Percentiles rank a stretch among this genome's conserved stretches.
Evolutionary conservation across 2,113 vertebrate species (phyloP).

Genomic region (Aegithalos caudatus): DNA sequence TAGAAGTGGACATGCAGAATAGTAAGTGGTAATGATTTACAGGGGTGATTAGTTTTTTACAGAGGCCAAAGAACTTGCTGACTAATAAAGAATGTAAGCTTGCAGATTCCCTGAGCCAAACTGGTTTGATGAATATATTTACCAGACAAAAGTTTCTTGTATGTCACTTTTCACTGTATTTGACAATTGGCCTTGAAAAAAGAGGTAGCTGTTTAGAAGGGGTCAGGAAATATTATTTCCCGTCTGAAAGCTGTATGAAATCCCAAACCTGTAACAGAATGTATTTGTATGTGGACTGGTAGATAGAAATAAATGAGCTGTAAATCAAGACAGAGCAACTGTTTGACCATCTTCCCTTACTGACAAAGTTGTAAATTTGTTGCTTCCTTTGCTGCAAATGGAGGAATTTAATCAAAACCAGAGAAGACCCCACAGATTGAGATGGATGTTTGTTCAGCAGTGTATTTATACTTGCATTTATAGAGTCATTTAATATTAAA

Average conservation of each 20-base stretch:
- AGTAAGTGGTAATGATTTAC: not conserved
- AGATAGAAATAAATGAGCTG: not conserved
- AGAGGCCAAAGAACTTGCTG: not conserved
- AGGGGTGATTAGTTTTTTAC: not conserved
- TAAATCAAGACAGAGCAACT: not conserved
- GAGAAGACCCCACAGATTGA: not conserved
- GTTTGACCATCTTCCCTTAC: not conserved
- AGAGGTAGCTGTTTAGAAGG: not conserved
- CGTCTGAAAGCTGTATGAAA: not conserved
- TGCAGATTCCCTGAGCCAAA: not conserved
- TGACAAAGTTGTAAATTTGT: not conserved
- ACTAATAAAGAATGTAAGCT: conserved; percentile 3
- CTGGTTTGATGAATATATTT: not conserved
- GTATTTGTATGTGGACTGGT: not conserved
- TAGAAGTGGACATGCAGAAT: not conserved
- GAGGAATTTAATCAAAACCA: not conserved
- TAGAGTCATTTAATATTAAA: not conserved
- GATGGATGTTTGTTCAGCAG: not conserved
- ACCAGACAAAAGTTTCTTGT: not conserved
- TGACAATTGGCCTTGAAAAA: not conserved
- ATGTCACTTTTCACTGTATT: not conserved
- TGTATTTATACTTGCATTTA: not conserved
- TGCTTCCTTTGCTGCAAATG: not conserved
- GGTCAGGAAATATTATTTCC: not conserved
- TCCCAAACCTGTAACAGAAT: not conserved